These are phyloP conservation scores for Mnemiopsis leidyi DNA, from an alignment of 37 sponge, comb jelly and placozoan genomes.

Conservation along the genomic window DNA sequence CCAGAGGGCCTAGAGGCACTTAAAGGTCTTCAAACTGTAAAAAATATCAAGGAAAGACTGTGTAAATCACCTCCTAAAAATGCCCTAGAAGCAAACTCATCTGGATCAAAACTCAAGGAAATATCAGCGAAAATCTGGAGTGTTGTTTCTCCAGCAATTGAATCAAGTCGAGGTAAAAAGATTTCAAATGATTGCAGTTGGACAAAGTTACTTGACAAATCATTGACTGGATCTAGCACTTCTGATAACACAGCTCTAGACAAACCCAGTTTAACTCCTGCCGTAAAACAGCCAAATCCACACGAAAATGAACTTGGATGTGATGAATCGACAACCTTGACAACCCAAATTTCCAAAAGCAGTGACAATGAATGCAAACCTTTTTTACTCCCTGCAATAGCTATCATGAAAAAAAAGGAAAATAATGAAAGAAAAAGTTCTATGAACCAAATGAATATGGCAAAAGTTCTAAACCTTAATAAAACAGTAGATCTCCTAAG, in stretches of 20 bases:
- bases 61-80: background rate
- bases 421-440: conserved; percentile 6
- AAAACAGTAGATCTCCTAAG: conserved; percentile 40
- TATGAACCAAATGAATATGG: conserved; percentile 21
- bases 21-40: background rate
- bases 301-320: too few relatives aligned
- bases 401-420: background rate
- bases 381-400: too few relatives aligned
- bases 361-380: too few relatives aligned
- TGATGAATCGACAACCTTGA: too few relatives aligned
- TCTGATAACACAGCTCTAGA: too few relatives aligned
- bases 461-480: conserved; percentile 1
- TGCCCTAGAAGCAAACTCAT: background rate
- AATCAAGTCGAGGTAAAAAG: background rate
- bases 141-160: background rate
- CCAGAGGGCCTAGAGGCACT: conserved; percentile 25
- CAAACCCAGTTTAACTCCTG: too few relatives aligned
- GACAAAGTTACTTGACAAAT: too few relatives aligned
- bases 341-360: too few relatives aligned
- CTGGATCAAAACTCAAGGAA: conserved; percentile 26
- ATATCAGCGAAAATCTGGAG: background rate
- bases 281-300: too few relatives aligned
- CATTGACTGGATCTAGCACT: too few relatives aligned
- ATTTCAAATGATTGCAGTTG: background rate
- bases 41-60: background rate